Evolutionary conservation across 2,113 vertebrate genomes (phyloP).

Genomic region (Camelus dromedarius): DNA sequence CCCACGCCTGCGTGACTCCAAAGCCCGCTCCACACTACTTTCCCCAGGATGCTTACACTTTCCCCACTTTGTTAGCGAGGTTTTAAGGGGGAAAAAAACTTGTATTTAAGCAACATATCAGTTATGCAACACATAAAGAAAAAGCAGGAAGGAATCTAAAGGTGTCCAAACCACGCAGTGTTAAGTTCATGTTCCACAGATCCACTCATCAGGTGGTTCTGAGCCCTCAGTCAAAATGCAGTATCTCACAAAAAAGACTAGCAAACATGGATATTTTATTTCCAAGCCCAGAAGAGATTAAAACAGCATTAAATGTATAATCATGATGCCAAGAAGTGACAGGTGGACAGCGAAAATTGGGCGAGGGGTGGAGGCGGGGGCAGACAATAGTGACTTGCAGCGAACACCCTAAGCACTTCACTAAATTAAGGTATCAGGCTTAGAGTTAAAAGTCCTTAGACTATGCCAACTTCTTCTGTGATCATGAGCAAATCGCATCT

Average conservation of each 20-base stretch:
- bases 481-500: neutral
- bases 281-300: conserved; percentile 1
- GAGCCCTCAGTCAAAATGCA: neutral
- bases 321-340: conserved; percentile 36
- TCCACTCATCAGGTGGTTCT: neutral
- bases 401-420: neutral
- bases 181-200: neutral
- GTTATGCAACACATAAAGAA: neutral
- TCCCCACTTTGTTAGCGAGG: neutral
- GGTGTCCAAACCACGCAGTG: neutral
- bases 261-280: neutral
- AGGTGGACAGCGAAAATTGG: conserved; percentile 50
- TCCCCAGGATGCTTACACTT: neutral
- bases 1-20: neutral
- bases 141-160: neutral
- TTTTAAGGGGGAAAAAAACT: neutral
- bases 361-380: fast-evolving
- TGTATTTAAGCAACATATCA: neutral
- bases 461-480: neutral
- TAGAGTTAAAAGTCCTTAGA: conserved; percentile 30
- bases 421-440: neutral
- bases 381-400: neutral
- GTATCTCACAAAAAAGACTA: neutral
- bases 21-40: neutral
- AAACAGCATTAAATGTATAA: conserved; percentile 8